phyloP scores from a whole-genome alignment of 2,888 invertebrate species.

The Sylvicola fuscatus region DNA sequence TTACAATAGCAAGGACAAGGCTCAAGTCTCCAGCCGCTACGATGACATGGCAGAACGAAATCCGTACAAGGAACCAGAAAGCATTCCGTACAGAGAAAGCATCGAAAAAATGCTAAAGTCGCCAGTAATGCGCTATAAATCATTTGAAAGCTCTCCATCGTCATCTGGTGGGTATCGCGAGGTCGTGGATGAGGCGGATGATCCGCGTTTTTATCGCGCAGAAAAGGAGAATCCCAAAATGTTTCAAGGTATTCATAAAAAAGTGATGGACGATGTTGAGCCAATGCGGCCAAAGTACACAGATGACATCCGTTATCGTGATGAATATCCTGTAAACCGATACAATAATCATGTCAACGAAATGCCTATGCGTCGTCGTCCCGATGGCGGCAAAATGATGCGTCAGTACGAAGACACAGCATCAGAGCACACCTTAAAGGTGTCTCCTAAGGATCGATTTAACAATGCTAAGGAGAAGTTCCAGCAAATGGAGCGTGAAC shows the following conservation, averaged over 20 bases:
- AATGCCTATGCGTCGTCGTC: no score
- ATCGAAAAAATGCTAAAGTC: slow-evolving; percentile 27
- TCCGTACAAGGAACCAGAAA: slow-evolving; percentile 24
- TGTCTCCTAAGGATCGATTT: slow-evolving; percentile 58
- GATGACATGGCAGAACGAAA: slow-evolving; percentile 14
- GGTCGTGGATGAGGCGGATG: slow-evolving; percentile 1
- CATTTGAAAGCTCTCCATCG: slow-evolving; percentile 13
- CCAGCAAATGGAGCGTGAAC: slow-evolving; percentile 52
- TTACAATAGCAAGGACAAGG: slow-evolving; percentile 6
- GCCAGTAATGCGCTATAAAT: slow-evolving; percentile 22
- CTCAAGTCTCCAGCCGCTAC: slow-evolving; percentile 15
- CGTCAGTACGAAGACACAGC: no score
- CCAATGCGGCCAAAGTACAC: background rate
- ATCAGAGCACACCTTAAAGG: slow-evolving; percentile 5
- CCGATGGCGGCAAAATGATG: no score
- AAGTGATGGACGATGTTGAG: no score
- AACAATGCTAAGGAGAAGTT: slow-evolving; percentile 77
- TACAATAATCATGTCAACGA: no score
- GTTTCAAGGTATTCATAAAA: no score
- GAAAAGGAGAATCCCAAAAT: no score
- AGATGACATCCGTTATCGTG: background rate
- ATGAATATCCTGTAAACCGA: background rate
- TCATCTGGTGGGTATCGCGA: no score
- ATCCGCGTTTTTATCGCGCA: background rate
- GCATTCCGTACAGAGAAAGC: slow-evolving; percentile 24